Evolutionary conservation across 2,797 vertebrate genomes (phyloP).

Genomic region (Lophotriccus pileatus): DNA sequence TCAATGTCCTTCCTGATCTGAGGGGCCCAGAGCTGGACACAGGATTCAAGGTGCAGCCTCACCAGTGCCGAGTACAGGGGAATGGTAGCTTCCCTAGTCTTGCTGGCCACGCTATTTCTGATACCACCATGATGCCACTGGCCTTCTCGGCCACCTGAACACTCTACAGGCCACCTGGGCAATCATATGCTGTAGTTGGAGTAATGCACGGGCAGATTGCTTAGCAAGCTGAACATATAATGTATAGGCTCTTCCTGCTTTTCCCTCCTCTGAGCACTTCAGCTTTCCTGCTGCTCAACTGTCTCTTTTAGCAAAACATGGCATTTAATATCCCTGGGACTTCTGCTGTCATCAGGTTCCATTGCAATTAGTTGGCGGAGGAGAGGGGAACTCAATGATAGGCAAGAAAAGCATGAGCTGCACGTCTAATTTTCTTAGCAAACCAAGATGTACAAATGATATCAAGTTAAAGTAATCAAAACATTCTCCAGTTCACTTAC

Average conservation of each 20-base stretch:
- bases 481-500: conserved; percentile 6
- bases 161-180: background rate
- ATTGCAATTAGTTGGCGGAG: background rate
- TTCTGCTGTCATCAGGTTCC: background rate
- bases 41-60: rapidly evolving
- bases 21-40: background rate
- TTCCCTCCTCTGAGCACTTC: background rate
- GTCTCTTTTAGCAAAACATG: conserved; percentile 12
- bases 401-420: conserved; percentile 6
- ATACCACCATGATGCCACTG: background rate
- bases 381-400: background rate
- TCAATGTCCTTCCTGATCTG: background rate
- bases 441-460: background rate
- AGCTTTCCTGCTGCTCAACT: conserved; percentile 2
- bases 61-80: no score
- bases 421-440: conserved; percentile 13
- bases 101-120: background rate
- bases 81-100: rapidly evolving
- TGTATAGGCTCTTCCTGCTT: background rate
- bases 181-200: background rate
- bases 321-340: background rate
- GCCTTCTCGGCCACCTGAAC: background rate
- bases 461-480: conserved; percentile 41
- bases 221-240: background rate
- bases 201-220: background rate